These are phyloP conservation scores for Vespertilio murinus DNA, from an alignment of 2,797 vertebrate genomes.

Conservation along the genomic window DNA sequence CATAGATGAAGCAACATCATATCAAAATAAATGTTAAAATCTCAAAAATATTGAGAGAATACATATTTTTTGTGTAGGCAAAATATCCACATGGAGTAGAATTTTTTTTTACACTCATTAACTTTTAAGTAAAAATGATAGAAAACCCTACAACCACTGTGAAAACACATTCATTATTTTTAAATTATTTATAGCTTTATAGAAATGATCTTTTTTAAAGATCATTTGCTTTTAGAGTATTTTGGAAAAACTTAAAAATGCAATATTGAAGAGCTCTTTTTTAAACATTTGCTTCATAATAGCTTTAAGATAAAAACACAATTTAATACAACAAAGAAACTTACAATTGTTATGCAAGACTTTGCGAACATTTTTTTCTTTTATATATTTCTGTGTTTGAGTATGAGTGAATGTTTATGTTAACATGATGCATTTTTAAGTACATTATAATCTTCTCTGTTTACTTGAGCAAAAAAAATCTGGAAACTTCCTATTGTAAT, in stretches of 20 bases:
- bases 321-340: background rate
- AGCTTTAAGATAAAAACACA: background rate
- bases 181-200: background rate
- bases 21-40: constrained; percentile 22
- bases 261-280: background rate
- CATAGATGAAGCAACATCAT: background rate
- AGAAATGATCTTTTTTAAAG: too few relatives aligned
- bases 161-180: background rate
- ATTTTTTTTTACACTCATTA: background rate
- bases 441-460: background rate
- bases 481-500: background rate
- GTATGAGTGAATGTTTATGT: background rate
- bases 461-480: background rate
- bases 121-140: constrained; percentile 29
- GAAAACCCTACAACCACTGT: background rate
- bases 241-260: background rate
- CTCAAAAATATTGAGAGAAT: background rate
- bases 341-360: background rate
- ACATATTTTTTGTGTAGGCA: background rate
- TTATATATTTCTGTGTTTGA: background rate
- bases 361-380: background rate
- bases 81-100: background rate
- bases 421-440: background rate
- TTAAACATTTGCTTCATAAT: background rate
- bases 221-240: background rate